phyloP scores from a whole-genome alignment of 2,113 vertebrate species.

The Pantherophis guttatus region DNA sequence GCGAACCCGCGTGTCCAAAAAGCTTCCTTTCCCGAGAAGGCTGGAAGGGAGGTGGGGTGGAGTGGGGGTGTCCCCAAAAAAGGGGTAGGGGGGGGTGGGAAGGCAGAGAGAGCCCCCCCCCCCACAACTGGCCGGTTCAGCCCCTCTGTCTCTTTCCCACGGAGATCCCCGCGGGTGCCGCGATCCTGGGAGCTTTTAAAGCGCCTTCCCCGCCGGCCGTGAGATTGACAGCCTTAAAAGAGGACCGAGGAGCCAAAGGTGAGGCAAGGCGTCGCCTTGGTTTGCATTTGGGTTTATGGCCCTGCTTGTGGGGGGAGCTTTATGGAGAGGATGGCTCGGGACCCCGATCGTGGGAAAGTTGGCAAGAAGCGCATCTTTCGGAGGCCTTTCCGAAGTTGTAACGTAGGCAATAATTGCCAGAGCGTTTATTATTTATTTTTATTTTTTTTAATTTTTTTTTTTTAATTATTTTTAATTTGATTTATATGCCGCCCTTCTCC shows the following conservation, averaged over 20 bases:
- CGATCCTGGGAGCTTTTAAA: neutral
- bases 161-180: neutral
- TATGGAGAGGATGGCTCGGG: neutral
- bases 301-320: neutral
- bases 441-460: too few species aligned
- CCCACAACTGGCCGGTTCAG: neutral
- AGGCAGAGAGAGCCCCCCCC: neutral
- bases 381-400: neutral
- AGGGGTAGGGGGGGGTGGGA: neutral
- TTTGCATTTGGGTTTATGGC: neutral
- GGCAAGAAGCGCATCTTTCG: neutral
- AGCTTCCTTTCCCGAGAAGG: neutral
- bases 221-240: neutral
- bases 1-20: neutral
- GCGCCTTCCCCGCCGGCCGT: neutral
- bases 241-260: neutral
- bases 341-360: neutral
- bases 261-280: neutral
- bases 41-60: neutral
- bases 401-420: too few species aligned
- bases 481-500: too few species aligned
- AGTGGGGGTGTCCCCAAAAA: neutral
- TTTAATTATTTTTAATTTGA: too few species aligned
- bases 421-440: too few species aligned
- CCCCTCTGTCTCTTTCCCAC: neutral